Base-by-base conservation (phyloP, 2,888 invertebrate genomes). In the Xestia sexstrigata region DNA sequence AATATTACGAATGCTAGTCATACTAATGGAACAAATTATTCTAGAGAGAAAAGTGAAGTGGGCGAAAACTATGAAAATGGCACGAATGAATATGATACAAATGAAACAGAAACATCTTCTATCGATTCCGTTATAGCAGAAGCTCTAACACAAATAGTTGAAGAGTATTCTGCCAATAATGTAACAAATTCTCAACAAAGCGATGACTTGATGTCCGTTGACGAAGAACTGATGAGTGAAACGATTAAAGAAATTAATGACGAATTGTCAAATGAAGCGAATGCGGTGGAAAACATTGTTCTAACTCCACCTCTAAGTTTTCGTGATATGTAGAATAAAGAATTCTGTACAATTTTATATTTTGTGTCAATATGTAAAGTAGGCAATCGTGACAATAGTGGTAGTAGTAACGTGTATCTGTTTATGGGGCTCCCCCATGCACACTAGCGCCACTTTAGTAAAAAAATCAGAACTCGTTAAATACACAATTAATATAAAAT, bases 121-220 rank as follows among this genome's bases (percentile, higher is more conserved):
- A 86, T 81, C 58, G 86, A 89, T 87, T 91, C 91, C 13, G 93
- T 94, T 83, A 90, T 93, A 75, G 95, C 95, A 52, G 94, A 94
- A 81, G 95, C 95, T 17, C 74, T 92, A 45, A 96, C 96, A 26
- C 96, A 96, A 92, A 86, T 95, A 9, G 89, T 96, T 69, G 93
- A 92, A 86, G 93, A 94, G 82, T 91, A 84, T 84, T 90, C 91
- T n/a, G 66, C 82, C 30, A 85, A 89, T 70, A 88, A 89, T 72
- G 71, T 82, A 45, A 82, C 79, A 39, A 80, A 75, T 82, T 78
- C 82, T 67, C 87, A 83, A 76, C 76, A 80, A 42, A 87, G 85
- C 69, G 85, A 79, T 72, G 89, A 89, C 70, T 71, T 82, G 20
- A 91, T 91, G 82, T 93, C 93, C 3, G 70, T 91, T 52, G 95